Evolutionary conservation across 2,888 invertebrate species (phyloP), one percentile per base, ranked within the genome.

Genomic region (Melangyna quadrimaculata): DNA sequence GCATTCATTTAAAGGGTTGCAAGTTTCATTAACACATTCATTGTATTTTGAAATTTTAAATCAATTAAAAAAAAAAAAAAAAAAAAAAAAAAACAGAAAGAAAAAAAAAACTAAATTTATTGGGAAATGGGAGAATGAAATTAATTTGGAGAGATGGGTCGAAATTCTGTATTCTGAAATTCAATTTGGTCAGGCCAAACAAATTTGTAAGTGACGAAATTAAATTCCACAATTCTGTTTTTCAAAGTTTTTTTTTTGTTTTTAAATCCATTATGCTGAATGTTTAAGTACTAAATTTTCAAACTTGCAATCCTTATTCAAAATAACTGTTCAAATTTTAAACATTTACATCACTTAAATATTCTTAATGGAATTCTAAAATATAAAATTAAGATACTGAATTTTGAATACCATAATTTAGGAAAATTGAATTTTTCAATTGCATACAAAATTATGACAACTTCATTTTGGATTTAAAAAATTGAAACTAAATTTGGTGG

Each of bases 51-150:
- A 45, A 17, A 27, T 27, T 63, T 27, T 10, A 35, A 59, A 59
- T 37, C 8, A 63, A 61, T 43, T 24, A 17, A 17, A 63, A 27
- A 51, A 3, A 67, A 67, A 67, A 67, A 17, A 48, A 4, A 45
- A 17, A 43, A 24, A 35, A 40, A 43, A 80, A 86, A 86, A n/a
- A n/a, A n/a, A n/a, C n/a, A n/a, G n/a, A n/a, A 17, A 48, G 7
- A 45, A 17, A 43, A 24, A 35, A 40, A 43, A 80, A 86, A 86
- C 84, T 86, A 86, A 86, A 86, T 86, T 86, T 86, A 86, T 86
- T 86, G 84, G 84, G 84, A 80, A 69, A 67, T 19, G 75, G 80
- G 55, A 61, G 65, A 59, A 45, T 83, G 32, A 78, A 48, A 53
- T 32, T 24, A n/a, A 27, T 19, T 17, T 29, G 59, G 4, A 1